These are phyloP conservation scores for Laothoe populi DNA, from an alignment of 2,888 invertebrate species.

Conservation along the genomic window DNA sequence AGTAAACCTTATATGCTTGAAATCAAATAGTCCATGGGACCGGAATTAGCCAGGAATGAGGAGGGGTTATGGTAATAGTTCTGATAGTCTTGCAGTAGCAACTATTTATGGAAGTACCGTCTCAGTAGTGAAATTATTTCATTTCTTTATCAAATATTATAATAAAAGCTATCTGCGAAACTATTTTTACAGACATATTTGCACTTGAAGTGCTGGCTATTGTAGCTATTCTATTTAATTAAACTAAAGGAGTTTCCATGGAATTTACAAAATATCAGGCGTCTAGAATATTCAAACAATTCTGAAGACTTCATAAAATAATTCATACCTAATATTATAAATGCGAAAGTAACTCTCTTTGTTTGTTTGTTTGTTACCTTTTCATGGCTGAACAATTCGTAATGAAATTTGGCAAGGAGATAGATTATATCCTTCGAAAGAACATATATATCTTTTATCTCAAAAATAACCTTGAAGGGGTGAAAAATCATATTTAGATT, in stretches of 20 bases:
- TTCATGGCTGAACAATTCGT: no score
- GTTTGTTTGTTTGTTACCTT: no score
- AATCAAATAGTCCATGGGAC: slow-evolving; percentile 11
- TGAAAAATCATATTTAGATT: no score
- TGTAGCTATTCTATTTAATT: not conserved
- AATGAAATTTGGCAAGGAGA: no score
- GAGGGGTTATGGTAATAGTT: not conserved
- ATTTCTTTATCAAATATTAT: slow-evolving; percentile 6
- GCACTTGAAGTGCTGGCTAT: not conserved
- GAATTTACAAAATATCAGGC: no score
- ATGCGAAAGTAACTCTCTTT: no score
- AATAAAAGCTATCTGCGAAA: not conserved
- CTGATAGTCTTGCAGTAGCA: not conserved
- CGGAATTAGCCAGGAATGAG: not conserved
- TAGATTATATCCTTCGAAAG: no score
- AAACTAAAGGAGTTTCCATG: not conserved
- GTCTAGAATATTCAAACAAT: no score
- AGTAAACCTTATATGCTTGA: slow-evolving; percentile 9
- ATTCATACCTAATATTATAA: no score
- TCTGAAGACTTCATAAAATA: not conserved
- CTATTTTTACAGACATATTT: slow-evolving; percentile 1
- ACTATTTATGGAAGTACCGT: slow-evolving; percentile 15
- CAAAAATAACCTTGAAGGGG: no score
- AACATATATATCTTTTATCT: no score
- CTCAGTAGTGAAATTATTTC: not conserved